Evolutionary conservation across 2,113 vertebrate genomes (phyloP).

Genomic region (Okapia johnstoni): DNA sequence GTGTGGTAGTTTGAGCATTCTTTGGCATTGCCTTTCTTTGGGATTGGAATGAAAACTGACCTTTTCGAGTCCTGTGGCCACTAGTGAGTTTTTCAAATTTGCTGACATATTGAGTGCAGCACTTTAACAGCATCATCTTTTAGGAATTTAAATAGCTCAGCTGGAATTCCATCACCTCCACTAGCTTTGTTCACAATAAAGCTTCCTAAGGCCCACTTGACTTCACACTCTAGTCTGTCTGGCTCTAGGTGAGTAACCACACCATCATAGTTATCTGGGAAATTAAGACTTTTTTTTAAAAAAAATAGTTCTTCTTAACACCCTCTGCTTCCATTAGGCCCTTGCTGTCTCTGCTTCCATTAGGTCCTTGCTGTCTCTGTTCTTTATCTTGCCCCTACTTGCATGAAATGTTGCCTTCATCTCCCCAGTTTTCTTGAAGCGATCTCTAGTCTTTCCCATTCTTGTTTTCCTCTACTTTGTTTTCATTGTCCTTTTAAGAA

Average conservation of each 20-base stretch:
- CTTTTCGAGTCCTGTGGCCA: background rate
- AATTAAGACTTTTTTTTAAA: background rate
- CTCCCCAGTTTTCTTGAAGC: background rate
- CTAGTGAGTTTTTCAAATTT: background rate
- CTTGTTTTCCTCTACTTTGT: background rate
- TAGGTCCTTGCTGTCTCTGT: background rate
- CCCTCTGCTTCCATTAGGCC: background rate
- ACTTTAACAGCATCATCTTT: background rate
- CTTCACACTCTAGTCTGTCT: background rate
- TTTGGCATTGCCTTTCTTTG: background rate
- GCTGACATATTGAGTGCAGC: background rate
- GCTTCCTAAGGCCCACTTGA: background rate
- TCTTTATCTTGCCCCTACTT: background rate
- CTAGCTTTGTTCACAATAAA: background rate
- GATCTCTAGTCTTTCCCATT: background rate
- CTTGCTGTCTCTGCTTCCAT: background rate
- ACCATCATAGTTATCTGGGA: background rate
- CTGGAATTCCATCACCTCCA: background rate
- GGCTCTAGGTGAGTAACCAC: background rate
- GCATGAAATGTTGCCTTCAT: background rate
- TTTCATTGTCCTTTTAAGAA: background rate
- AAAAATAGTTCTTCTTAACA: background rate
- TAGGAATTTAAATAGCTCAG: background rate
- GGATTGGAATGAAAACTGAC: background rate
- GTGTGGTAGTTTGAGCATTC: background rate